phyloP scores from a whole-genome alignment of 2,113 vertebrate species.

The Argyrosomus japonicus region DNA sequence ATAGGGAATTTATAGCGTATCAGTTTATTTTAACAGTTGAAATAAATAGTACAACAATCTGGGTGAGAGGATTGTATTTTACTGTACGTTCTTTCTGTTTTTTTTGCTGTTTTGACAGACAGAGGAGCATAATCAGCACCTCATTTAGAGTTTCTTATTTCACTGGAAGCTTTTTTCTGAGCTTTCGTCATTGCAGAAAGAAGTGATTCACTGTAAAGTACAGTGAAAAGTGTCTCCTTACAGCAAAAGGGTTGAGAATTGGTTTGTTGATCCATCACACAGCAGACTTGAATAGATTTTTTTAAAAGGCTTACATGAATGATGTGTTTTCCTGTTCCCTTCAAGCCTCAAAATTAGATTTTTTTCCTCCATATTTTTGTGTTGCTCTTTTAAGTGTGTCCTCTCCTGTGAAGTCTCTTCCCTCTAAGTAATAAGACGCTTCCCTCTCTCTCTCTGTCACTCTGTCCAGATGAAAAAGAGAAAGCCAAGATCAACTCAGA shows the following conservation, averaged over 20 bases:
- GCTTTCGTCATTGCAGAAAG: background rate
- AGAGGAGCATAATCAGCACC: background rate
- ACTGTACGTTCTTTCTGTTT: background rate
- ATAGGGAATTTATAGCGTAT: background rate
- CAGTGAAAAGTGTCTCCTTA: background rate
- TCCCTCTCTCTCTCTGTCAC: conserved; percentile 37
- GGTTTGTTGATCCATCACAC: conserved; percentile 21
- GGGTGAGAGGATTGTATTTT: background rate
- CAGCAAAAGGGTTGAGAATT: background rate
- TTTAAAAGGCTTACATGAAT: conserved; percentile 7
- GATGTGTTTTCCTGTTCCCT: background rate
- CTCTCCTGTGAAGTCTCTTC: background rate
- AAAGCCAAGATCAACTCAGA: conserved; percentile 90
- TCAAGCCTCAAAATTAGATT: background rate
- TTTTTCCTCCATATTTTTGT: background rate
- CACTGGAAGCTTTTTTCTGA: background rate
- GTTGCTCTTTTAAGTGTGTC: conserved; percentile 4
- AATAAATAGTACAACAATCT: background rate
- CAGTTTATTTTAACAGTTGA: background rate
- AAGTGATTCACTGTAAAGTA: background rate
- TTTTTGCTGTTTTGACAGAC: background rate
- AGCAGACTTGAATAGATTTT: background rate
- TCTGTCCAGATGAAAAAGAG: conserved; percentile 89
- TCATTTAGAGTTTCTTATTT: conserved; percentile 10
- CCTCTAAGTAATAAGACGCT: background rate